A percentile compares a stretch with the other conserved stretches of the same genome.
phyloP scores from a whole-genome alignment of 2,888 invertebrate species.

The Perizoma affinitatum region DNA sequence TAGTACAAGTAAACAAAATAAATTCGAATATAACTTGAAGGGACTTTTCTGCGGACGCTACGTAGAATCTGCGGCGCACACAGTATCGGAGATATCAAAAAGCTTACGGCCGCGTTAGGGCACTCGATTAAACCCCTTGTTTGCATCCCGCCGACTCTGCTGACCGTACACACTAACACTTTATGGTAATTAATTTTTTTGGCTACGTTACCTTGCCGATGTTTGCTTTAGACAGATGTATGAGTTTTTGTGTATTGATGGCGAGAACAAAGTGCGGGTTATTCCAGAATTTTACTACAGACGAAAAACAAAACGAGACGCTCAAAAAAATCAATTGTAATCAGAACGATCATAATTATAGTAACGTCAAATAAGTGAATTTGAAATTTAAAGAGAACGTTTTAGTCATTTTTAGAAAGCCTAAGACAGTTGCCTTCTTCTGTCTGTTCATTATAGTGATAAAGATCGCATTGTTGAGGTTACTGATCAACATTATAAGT shows the following conservation, averaged over 20 bases:
- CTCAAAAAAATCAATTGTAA: too few species aligned
- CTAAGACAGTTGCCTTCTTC: too few species aligned
- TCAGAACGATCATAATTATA: too few species aligned
- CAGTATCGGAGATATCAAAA: conserved; percentile 69
- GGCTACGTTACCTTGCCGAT: conserved; percentile 48
- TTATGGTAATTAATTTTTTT: conserved; percentile 73
- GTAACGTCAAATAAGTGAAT: too few species aligned
- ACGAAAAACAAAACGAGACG: too few species aligned
- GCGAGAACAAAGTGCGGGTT: not conserved
- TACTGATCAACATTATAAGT: too few species aligned
- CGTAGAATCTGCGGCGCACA: conserved; percentile 44
- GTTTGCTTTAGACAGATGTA: conserved; percentile 21
- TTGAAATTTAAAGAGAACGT: too few species aligned
- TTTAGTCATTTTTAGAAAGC: too few species aligned
- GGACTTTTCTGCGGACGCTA: conserved; percentile 48
- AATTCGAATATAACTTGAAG: not conserved
- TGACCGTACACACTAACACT: conserved; percentile 63
- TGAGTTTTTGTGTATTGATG: conserved; percentile 15
- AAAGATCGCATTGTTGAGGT: too few species aligned
- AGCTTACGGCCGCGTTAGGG: conserved; percentile 64
- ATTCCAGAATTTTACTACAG: not conserved
- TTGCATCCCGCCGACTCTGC: conserved; percentile 64
- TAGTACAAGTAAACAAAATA: too few species aligned
- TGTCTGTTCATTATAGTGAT: too few species aligned
- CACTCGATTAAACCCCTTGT: conserved; percentile 66